Conservation (phyloP, 1,140 invertebrate genomes). For the Bradynema listronoti region DNA sequence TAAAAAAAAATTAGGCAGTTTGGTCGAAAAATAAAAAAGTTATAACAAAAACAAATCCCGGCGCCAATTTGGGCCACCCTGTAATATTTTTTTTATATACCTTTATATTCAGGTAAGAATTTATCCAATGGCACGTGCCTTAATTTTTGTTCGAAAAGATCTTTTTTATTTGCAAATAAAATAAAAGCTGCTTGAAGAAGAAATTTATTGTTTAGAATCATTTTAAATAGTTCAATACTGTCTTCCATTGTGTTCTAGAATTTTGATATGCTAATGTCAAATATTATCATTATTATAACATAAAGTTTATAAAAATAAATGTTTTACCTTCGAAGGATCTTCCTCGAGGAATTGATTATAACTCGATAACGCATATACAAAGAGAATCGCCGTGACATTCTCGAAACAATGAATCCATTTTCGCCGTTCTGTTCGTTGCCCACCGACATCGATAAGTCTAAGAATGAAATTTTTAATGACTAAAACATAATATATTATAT, state of each 20-base stretch:
- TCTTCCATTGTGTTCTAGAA: constrained; percentile 41
- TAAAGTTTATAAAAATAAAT: not conserved
- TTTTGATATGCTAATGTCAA: constrained; percentile 3
- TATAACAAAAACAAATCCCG: too few relatives aligned
- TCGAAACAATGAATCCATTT: constrained; percentile 48
- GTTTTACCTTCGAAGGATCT: constrained; percentile 34
- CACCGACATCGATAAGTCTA: constrained; percentile 43
- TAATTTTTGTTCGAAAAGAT: constrained; percentile 39
- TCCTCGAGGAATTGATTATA: constrained; percentile 43
- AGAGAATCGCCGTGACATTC: constrained; percentile 40
- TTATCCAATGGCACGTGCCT: constrained; percentile 27
- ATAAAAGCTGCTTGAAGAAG: constrained; percentile 31
- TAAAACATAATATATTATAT: not conserved
- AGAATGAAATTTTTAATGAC: constrained; percentile 2
- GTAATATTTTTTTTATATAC: too few relatives aligned
- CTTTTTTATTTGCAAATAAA: constrained; percentile 43
- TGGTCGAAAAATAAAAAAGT: too few relatives aligned
- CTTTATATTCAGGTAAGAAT: constrained; percentile 37
- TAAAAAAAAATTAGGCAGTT: too few relatives aligned
- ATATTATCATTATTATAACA: not conserved
- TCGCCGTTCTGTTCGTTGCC: constrained; percentile 40
- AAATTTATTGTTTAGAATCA: constrained; percentile 36
- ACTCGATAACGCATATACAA: constrained; percentile 32
- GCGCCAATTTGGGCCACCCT: too few relatives aligned
- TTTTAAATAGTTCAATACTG: constrained; percentile 32